A percentile compares a stretch with the other conserved stretches of the same genome.
phyloP scores from a whole-genome alignment of 2,113 vertebrate genomes.

The Oryzias javanicus region DNA sequence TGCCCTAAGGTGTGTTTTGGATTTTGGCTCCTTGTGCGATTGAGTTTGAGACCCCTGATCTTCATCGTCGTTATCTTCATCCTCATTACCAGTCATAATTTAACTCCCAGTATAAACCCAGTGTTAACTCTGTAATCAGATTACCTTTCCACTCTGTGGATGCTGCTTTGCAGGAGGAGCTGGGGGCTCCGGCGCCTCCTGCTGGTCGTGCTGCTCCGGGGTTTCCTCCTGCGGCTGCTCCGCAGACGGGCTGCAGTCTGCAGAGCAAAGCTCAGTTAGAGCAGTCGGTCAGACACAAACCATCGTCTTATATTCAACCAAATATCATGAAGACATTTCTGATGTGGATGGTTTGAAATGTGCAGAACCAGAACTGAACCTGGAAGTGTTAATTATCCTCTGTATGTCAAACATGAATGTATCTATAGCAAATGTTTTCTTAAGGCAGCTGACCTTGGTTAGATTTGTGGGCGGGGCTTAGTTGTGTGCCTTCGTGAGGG shows the following conservation, averaged over 20 bases:
- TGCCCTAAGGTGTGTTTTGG: too few species aligned
- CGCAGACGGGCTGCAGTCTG: slow-evolving; percentile 22
- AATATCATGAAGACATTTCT: too few species aligned
- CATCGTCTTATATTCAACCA: too few species aligned
- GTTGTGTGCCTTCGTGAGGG: slow-evolving; percentile 14
- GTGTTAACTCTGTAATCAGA: not conserved
- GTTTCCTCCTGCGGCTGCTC: slow-evolving; percentile 27
- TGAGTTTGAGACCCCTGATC: too few species aligned
- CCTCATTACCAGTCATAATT: not conserved
- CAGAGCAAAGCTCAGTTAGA: slow-evolving; percentile 1
- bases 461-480: slow-evolving; percentile 42
- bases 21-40: too few species aligned
- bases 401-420: not conserved
- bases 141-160: slow-evolving; percentile 50
- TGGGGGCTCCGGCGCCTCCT: slow-evolving; percentile 45
- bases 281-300: too few species aligned
- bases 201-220: slow-evolving; percentile 41
- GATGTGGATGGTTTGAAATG: too few species aligned
- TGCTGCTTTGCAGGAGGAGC: slow-evolving; percentile 13
- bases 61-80: too few species aligned
- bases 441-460: slow-evolving; percentile 32
- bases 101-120: not conserved
- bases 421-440: not conserved
- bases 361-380: too few species aligned
- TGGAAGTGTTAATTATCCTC: too few species aligned